Percentiles rank a stretch among this genome's conserved stretches.
phyloP scores from a whole-genome alignment of 2,797 vertebrate genomes.

The Carduelis carduelis region DNA sequence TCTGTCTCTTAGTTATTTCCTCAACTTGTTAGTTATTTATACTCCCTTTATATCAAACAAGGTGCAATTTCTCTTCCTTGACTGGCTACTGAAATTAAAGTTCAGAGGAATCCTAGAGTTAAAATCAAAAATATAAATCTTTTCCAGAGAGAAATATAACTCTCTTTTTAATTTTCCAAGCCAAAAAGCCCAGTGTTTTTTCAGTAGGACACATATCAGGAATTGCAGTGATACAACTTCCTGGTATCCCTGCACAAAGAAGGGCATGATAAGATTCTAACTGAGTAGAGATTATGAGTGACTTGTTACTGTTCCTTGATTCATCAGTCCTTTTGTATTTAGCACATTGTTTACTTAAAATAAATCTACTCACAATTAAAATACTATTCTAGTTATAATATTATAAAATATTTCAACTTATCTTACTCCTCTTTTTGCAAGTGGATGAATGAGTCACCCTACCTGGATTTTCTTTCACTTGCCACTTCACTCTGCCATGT shows the following conservation, averaged over 20 bases:
- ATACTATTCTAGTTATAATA: neutral
- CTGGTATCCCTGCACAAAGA: neutral
- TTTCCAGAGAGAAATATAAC: neutral
- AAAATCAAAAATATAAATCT: neutral
- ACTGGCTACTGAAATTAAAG: neutral
- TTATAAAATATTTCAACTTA: conserved; percentile 32
- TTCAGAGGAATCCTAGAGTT: neutral
- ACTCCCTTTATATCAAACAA: neutral
- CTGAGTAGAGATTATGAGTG: neutral
- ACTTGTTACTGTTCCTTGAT: neutral
- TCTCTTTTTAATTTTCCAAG: neutral
- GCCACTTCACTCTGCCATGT: conserved; percentile 29
- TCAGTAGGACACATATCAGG: neutral
- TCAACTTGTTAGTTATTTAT: neutral
- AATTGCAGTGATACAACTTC: neutral
- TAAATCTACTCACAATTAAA: neutral
- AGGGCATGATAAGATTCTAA: neutral
- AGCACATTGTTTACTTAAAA: conserved; percentile 3
- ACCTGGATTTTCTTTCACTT: conserved; percentile 51
- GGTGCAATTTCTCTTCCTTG: neutral
- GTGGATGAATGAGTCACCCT: conserved; percentile 28
- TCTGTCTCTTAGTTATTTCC: neutral
- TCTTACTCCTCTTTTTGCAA: conserved; percentile 52
- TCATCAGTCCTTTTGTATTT: neutral
- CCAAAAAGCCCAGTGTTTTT: neutral